Conservation (phyloP, 2,113 vertebrate genomes). For the Myocastor coypus region DNA sequence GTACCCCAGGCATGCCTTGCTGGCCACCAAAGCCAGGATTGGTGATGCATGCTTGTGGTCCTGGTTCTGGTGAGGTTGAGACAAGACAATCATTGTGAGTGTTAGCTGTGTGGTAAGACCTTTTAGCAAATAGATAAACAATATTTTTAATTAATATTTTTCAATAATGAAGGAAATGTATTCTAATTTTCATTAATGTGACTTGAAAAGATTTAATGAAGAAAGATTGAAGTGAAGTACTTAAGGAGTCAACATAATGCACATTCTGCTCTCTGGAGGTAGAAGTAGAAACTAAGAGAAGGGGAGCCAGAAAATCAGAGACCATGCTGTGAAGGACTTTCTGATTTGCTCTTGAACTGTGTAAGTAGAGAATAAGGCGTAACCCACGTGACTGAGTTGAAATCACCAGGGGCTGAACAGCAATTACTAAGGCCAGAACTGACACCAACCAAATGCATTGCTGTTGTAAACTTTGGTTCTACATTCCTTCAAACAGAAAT, state of each 20-base stretch:
- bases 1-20: too few species aligned
- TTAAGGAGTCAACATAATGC: not conserved
- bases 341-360: not conserved
- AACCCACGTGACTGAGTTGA: not conserved
- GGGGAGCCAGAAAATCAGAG: not conserved
- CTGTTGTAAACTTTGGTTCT: not conserved
- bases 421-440: not conserved
- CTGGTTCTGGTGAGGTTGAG: too few species aligned
- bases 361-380: not conserved
- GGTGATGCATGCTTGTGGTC: too few species aligned
- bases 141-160: too few species aligned
- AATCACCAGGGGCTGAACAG: not conserved
- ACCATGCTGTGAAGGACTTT: rapidly evolving
- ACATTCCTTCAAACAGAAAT: not conserved
- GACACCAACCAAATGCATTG: not conserved
- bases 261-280: not conserved
- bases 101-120: too few species aligned
- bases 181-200: not conserved
- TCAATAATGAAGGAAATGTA: rapidly evolving
- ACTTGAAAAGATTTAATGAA: not conserved
- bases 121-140: too few species aligned
- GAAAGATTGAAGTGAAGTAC: not conserved
- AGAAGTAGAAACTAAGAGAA: not conserved
- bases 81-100: too few species aligned
- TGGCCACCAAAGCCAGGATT: too few species aligned